A percentile compares a stretch with the other conserved stretches of the same genome.
These are phyloP conservation scores for Tenebrio molitor DNA, from an alignment of 1,140 invertebrate genomes.

Conservation along the genomic window DNA sequence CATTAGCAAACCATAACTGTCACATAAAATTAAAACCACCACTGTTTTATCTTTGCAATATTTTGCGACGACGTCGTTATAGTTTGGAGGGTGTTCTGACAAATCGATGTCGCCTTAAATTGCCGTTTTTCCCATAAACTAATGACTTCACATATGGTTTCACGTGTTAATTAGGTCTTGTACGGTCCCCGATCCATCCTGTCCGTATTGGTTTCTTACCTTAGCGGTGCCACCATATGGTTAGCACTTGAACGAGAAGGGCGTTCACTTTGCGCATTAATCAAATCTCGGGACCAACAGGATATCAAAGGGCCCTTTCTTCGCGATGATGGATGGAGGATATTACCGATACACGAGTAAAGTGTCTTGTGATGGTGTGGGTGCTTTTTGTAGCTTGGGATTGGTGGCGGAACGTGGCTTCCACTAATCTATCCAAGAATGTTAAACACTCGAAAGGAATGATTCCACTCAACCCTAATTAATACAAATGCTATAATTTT, in stretches of 20 bases:
- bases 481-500: no score
- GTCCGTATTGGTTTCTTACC: slow-evolving; percentile 28
- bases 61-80: slow-evolving; percentile 41
- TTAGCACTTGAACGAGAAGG: slow-evolving; percentile 28
- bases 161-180: slow-evolving; percentile 44
- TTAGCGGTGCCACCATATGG: slow-evolving; percentile 17
- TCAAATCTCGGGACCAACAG: slow-evolving; percentile 14
- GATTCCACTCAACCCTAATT: background rate
- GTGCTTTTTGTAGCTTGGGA: background rate
- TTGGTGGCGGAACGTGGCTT: background rate
- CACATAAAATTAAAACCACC: slow-evolving; percentile 35
- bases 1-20: slow-evolving; percentile 38
- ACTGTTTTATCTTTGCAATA: slow-evolving; percentile 18
- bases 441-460: background rate
- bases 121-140: slow-evolving; percentile 44
- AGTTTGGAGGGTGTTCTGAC: slow-evolving; percentile 30
- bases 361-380: slow-evolving; percentile 4
- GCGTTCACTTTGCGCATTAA: slow-evolving; percentile 21
- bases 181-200: slow-evolving; percentile 24
- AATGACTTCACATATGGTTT: slow-evolving; percentile 41
- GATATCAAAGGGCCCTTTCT: slow-evolving; percentile 33
- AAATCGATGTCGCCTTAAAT: slow-evolving; percentile 41
- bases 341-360: slow-evolving; percentile 30
- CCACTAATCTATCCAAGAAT: background rate
- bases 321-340: slow-evolving; percentile 22